Evolutionary conservation across 1,140 invertebrate species (phyloP).

Genomic region (Zaprionus camerounensis): DNA sequence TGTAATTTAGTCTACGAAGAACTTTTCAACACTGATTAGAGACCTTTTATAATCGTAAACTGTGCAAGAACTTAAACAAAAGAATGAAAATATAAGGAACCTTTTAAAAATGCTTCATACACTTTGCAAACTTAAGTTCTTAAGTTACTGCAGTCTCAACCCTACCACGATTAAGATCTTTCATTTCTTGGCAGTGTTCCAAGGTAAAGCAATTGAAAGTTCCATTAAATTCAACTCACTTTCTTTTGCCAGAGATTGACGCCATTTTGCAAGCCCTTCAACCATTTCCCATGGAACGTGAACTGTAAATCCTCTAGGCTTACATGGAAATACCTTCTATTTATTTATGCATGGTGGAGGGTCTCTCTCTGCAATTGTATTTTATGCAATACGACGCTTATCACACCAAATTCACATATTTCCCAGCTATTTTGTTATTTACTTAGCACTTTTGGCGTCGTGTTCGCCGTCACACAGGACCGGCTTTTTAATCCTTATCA

Average conservation of each 20-base stretch:
- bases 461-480: constrained; percentile 45
- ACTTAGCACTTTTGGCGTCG: constrained; percentile 70
- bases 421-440: constrained; percentile 63
- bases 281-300: background rate
- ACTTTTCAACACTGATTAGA: background rate
- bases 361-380: constrained; percentile 4
- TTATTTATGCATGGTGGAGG: constrained; percentile 30
- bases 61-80: background rate
- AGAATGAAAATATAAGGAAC: too few relatives aligned
- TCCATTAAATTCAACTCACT: background rate
- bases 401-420: constrained; percentile 59
- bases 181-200: background rate
- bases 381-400: constrained; percentile 33
- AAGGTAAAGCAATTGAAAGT: background rate
- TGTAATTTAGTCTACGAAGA: background rate
- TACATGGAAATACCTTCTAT: constrained; percentile 15
- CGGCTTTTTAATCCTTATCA: constrained; percentile 78
- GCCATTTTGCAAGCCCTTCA: constrained; percentile 15
- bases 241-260: constrained; percentile 1
- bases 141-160: background rate
- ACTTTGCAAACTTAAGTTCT: background rate
- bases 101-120: too few relatives aligned
- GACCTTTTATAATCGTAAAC: background rate
- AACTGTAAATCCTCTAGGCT: constrained; percentile 12
- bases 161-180: background rate